Evolutionary conservation across 2,113 vertebrate genomes (phyloP).

Genomic region (Buteo buteo): DNA sequence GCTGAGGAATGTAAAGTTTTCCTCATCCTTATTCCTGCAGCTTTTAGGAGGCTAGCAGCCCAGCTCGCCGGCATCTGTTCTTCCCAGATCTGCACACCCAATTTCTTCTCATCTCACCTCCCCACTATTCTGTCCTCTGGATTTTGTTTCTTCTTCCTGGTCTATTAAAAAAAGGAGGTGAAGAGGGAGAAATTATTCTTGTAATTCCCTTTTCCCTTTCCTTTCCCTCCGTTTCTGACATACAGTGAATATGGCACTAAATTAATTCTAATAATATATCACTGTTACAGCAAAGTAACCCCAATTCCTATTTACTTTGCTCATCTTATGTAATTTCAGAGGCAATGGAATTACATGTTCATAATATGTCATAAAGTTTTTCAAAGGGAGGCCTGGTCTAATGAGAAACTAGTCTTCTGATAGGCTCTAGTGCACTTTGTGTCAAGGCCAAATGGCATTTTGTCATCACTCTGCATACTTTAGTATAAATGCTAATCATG

Average conservation of each 20-base stretch:
- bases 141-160: not conserved
- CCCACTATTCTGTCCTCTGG: not conserved
- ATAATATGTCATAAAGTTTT: not conserved
- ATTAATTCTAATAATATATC: not conserved
- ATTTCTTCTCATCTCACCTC: not conserved
- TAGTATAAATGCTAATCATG: not conserved
- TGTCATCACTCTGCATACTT: not conserved
- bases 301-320: not conserved
- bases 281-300: not conserved
- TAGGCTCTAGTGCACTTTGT: not conserved
- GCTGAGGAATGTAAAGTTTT: not conserved
- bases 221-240: not conserved
- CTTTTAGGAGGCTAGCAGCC: not conserved
- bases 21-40: not conserved
- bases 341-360: not conserved
- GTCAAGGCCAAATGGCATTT: not conserved
- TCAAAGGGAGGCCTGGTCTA: not conserved
- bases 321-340: not conserved
- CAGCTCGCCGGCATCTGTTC: not conserved
- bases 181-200: not conserved
- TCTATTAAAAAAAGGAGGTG: not conserved
- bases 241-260: not conserved
- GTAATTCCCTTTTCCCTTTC: not conserved
- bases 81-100: not conserved
- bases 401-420: not conserved